Conservation (phyloP, 2,113 vertebrate species). For the Urocynchramus pylzowi region DNA sequence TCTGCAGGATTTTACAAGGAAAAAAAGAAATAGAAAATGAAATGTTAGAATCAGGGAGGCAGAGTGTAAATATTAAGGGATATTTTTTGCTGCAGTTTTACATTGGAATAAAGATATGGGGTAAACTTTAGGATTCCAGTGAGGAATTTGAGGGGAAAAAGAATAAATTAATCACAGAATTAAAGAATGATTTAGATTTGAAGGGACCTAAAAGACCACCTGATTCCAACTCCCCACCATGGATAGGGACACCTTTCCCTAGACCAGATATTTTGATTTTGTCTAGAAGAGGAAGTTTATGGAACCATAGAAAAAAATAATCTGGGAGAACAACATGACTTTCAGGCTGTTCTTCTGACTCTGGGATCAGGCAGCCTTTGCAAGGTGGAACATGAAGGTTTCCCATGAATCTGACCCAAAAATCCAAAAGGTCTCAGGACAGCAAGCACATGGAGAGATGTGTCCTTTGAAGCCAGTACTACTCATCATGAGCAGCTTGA, state of each 20-base stretch:
- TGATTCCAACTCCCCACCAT: background rate
- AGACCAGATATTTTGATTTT: background rate
- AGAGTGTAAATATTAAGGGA: background rate
- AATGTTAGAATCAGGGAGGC: background rate
- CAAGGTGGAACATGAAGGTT: background rate
- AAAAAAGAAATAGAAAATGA: background rate
- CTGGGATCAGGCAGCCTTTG: background rate
- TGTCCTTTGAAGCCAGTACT: background rate
- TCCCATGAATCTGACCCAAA: background rate
- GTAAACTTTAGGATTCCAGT: background rate
- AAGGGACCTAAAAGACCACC: background rate
- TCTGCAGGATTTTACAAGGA: background rate
- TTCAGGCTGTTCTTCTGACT: background rate
- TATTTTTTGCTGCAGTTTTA: background rate
- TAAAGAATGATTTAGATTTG: background rate
- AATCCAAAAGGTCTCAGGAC: background rate
- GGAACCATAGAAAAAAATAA: background rate
- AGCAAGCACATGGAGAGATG: rapidly evolving
- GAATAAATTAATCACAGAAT: background rate
- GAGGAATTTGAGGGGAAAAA: background rate
- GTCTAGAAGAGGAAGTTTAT: background rate
- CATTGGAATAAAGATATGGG: background rate
- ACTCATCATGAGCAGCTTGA: background rate
- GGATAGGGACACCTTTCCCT: background rate
- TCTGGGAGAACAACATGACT: background rate